Base-by-base conservation (phyloP, 35 echinoderm and acorn worm genomes). In the Amphiura filiformis region DNA sequence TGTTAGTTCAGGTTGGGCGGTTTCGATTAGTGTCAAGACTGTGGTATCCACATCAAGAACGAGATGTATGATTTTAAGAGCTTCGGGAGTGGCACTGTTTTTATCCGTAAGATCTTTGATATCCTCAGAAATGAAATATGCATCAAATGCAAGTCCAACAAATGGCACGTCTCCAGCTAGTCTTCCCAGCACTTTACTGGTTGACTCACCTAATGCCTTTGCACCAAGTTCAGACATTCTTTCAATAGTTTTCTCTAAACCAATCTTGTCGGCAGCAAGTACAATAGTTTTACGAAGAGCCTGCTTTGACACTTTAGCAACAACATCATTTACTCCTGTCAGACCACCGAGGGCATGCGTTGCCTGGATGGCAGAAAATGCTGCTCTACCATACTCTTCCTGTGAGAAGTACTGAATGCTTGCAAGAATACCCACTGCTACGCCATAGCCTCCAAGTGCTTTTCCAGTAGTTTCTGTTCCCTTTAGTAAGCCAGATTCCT, bases 401-500 rank as follows among this genome's bases (percentile, higher is more conserved):
- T 44, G 81, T 23, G 81, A 83, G 36, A 83, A 83, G 39, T 83
- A 83, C 81, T 83, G 81, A 83, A 83, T 83, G n/a, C 81, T 83
- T 41, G 81, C 81, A 83, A 83, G 81, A 83, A 83, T 83, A 33
- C 81, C 81, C 38, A 44, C 81, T 26, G 81, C 81, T 41, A 39
- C 81, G n/a, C 81, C 81, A 1, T 83, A 83, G 0, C 38, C 81
- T 44, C 81, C 81, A 83, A 44, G 39, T 41, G 37, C 81, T 39
- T 83, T 52, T 44, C 81, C 81, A 41, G 81, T 52, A 39, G 34
- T 38, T 0, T 83, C 41, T 52, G 81, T 83, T 83, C 26, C 38
- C 39, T 52, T 83, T 41, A 40, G 81, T 44, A 83, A 42, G 36
- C 35, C 39, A 83, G 81, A 83, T 83, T 83, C 81, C 44, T 30